Conservation (phyloP, 2,797 vertebrate genomes). For the Catostomus latipinnis region DNA sequence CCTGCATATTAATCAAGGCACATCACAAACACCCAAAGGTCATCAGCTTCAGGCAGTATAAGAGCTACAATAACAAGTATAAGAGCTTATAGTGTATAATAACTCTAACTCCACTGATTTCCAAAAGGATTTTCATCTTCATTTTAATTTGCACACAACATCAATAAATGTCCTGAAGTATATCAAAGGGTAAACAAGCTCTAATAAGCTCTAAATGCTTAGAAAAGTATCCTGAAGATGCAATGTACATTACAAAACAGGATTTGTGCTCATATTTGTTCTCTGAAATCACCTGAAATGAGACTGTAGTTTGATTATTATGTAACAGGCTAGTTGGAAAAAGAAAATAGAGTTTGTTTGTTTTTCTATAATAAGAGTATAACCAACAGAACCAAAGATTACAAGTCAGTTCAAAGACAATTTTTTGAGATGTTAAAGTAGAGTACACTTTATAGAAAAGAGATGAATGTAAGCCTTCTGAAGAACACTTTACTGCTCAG, state of each 20-base stretch:
- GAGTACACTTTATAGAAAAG: too few species aligned
- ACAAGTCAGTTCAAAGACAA: too few species aligned
- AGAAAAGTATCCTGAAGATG: conserved; percentile 5
- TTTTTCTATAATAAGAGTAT: too few species aligned
- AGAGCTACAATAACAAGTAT: neutral
- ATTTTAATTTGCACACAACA: conserved; percentile 18
- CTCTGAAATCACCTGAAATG: neutral
- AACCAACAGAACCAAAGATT: too few species aligned
- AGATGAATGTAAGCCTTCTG: too few species aligned
- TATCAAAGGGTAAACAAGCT: neutral
- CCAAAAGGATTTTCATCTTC: conserved; percentile 16
- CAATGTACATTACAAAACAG: neutral
- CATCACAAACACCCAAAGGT: neutral
- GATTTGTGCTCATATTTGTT: neutral
- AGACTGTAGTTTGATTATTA: conserved; percentile 2
- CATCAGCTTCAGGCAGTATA: conserved; percentile 12
- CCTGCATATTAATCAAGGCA: neutral
- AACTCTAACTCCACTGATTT: conserved; percentile 17
- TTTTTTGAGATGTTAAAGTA: too few species aligned
- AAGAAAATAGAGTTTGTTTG: neutral
- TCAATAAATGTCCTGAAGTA: neutral
- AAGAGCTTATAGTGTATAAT: too few species aligned
- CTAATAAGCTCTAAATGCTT: neutral
- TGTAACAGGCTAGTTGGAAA: neutral
- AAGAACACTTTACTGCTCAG: too few species aligned